A percentile compares a stretch with the other conserved stretches of the same genome.
Conservation (phyloP, 2,113 vertebrate species). For the Vidua macroura region DNA sequence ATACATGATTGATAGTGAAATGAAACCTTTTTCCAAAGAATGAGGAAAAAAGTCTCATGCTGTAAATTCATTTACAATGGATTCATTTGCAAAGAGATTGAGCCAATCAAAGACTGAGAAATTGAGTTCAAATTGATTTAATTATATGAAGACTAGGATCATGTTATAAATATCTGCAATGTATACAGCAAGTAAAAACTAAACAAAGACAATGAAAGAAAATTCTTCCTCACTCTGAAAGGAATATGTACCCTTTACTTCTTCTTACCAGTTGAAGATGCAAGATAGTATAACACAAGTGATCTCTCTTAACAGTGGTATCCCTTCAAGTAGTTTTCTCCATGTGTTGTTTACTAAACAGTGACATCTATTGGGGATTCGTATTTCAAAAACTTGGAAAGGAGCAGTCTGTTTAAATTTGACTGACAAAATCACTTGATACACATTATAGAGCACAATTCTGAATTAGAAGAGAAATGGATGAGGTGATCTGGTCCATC, state of each 20-base stretch:
- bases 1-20: not conserved
- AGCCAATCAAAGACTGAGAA: not conserved
- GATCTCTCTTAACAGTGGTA: not conserved
- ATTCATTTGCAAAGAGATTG: not conserved
- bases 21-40: not conserved
- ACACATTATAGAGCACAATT: not conserved
- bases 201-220: not conserved
- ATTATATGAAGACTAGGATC: not conserved
- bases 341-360: not conserved
- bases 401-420: not conserved
- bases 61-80: not conserved
- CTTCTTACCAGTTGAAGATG: not conserved
- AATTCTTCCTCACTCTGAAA: not conserved
- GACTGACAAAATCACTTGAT: not conserved
- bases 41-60: not conserved
- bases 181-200: not conserved
- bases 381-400: not conserved
- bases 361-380: constrained; percentile 12
- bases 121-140: not conserved
- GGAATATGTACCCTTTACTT: not conserved
- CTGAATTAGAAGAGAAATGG: not conserved
- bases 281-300: not conserved
- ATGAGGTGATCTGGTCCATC: not conserved
- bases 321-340: not conserved
- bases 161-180: not conserved